Base-by-base conservation (phyloP, 2,113 vertebrate species). In the Tragelaphus scriptus region DNA sequence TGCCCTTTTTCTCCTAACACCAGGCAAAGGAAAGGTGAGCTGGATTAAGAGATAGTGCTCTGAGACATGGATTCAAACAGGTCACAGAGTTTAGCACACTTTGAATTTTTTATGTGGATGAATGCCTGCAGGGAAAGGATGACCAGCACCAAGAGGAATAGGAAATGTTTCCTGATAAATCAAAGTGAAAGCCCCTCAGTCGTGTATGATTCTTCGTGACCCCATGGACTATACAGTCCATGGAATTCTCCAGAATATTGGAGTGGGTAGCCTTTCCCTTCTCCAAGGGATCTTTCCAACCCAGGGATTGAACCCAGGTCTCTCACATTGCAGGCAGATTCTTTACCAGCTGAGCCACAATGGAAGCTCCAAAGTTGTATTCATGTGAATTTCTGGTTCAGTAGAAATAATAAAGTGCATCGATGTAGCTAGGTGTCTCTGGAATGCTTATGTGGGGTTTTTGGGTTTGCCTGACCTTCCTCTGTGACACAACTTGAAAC, bases 391-490 rank as follows among this genome's bases (percentile, higher is more conserved):
- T 40, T 82, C 26, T 85, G 85, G 30, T 58, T 97, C 32, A 59
- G 40, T 32, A 90, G 59, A 68, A 96, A 89, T 65, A 95, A 96
- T 95, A 90, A 97, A 97, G 71, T 92, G 79, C 36, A 79, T 92
- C 51, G 32, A 9, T 36, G 25, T 53, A 87, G 13, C 23, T 2
- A 32, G 55, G 3, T 71, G 44, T 59, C 53, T 95, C 49, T 44
- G 11, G 14, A n/a, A n/a, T 96, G 53, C 44, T 65, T 82, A 3
- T 44, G 4, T 40, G 47, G 15, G 47, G 32, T 55, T 88, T 91
- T 59, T 10, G 32, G 49, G 59, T 49, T 77, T 77, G 30, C 26
- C 59, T 12, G 32, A 59, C 15, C 51, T 93, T 88, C 61, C 26
- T 94, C 71, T 80, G 36, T 26, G 36, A 58, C n/a, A 53, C 21